These are phyloP conservation scores for Papilio demoleus DNA, from an alignment of 2,888 invertebrate species.

Conservation along the genomic window DNA sequence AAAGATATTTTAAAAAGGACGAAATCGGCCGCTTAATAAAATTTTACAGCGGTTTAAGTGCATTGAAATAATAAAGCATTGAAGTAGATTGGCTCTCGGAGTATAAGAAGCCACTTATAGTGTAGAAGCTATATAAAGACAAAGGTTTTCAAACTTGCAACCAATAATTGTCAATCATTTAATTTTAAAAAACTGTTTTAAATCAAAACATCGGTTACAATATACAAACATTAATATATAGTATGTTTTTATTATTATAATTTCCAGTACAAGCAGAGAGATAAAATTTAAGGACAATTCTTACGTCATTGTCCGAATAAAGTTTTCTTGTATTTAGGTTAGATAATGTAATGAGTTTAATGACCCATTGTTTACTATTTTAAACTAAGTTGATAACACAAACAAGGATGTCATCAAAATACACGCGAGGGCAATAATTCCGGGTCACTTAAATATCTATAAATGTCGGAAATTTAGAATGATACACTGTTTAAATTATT, in stretches of 20 bases:
- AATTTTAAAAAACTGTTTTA: not conserved
- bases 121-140: not conserved
- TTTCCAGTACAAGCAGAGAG: not conserved
- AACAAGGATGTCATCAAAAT: not conserved
- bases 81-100: conserved; percentile 16
- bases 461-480: too few relatives aligned
- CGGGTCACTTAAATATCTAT: too few relatives aligned
- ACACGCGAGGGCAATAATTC: too few relatives aligned
- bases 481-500: too few relatives aligned
- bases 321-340: conserved; percentile 5
- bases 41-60: conserved; percentile 7
- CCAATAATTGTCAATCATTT: not conserved
- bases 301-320: conserved; percentile 14
- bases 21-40: conserved; percentile 35
- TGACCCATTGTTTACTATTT: conserved; percentile 5
- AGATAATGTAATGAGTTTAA: conserved; percentile 31
- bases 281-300: not conserved
- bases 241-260: not conserved
- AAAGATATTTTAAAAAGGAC: not conserved
- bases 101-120: conserved; percentile 25
- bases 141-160: conserved; percentile 11
- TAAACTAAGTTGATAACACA: not conserved
- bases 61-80: conserved; percentile 13
- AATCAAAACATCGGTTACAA: not conserved
- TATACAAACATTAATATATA: not conserved